phyloP scores from a whole-genome alignment of 2,888 invertebrate genomes.

The Cyrtodaria siliqua region DNA sequence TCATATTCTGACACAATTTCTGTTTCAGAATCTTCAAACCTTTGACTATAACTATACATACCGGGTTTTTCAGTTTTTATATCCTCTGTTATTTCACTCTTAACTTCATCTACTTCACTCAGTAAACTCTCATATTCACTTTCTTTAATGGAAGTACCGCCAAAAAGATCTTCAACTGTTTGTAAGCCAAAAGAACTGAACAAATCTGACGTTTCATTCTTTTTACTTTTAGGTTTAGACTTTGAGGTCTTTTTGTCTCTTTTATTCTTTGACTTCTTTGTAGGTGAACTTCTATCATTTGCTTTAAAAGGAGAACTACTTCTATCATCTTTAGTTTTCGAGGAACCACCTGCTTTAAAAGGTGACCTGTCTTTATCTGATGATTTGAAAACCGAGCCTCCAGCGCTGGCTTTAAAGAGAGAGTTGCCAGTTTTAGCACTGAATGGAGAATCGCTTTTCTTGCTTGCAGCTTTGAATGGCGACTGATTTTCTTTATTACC shows the following conservation, averaged over 20 bases:
- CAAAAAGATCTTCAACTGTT: constrained; percentile 81
- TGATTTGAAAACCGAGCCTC: constrained; percentile 8
- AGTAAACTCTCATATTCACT: constrained; percentile 59
- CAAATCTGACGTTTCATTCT: constrained; percentile 48
- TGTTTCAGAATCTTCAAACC: constrained; percentile 62
- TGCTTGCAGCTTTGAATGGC: constrained; percentile 42
- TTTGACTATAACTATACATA: constrained; percentile 57
- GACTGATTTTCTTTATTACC: constrained; percentile 33
- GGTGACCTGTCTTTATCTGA: constrained; percentile 18
- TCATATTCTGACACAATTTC: constrained; percentile 66
- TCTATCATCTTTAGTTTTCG: constrained; percentile 22
- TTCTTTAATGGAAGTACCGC: constrained; percentile 57
- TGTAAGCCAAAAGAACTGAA: constrained; percentile 80
- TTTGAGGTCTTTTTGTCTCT: constrained; percentile 42
- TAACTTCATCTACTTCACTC: constrained; percentile 67
- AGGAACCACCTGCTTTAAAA: constrained; percentile 15
- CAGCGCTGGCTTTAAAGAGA: constrained; percentile 46
- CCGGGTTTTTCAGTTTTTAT: constrained; percentile 70
- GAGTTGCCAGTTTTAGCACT: constrained; percentile 54
- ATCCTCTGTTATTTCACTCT: constrained; percentile 65
- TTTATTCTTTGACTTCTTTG: constrained; percentile 39
- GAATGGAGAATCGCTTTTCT: constrained; percentile 30
- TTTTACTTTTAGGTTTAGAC: constrained; percentile 44
- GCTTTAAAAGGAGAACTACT: constrained; percentile 51
- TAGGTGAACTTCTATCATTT: constrained; percentile 24